These are phyloP conservation scores for Eupelmus urozonus DNA, from an alignment of 2,888 invertebrate genomes.

Conservation along the genomic window DNA sequence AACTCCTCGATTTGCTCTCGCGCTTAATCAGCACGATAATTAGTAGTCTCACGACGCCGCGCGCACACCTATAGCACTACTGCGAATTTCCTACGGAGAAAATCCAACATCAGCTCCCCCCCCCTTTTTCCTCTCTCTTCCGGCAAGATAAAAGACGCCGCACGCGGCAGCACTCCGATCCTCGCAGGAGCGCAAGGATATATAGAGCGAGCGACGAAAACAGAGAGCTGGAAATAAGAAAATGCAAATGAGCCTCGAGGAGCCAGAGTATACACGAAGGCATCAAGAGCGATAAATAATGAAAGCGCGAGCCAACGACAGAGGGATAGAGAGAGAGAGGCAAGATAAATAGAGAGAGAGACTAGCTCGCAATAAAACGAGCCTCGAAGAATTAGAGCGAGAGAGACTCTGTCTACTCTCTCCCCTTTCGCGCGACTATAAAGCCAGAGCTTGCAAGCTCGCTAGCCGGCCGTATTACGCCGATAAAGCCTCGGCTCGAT, in stretches of 20 bases:
- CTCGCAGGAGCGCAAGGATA: no score
- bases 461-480: background rate
- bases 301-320: background rate
- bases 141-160: no score
- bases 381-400: conserved; percentile 42
- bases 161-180: no score
- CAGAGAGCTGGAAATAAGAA: conserved; percentile 7
- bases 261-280: background rate
- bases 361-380: background rate
- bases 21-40: no score
- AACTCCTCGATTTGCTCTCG: no score
- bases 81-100: no score
- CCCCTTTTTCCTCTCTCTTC: no score
- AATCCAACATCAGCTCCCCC: no score
- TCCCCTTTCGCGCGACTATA: background rate
- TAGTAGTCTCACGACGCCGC: no score
- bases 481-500: conserved; percentile 25
- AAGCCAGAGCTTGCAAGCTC: conserved; percentile 3
- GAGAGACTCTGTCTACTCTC: conserved; percentile 4
- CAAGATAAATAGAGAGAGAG: conserved; percentile 20
- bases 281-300: background rate
- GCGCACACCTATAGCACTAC: no score
- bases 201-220: no score
- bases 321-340: background rate
- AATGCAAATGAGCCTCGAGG: conserved; percentile 24